Percentiles rank a stretch among this genome's conserved stretches.
Evolutionary conservation across 2,888 invertebrate genomes (phyloP).

Genomic region (Syrphus vitripennis): DNA sequence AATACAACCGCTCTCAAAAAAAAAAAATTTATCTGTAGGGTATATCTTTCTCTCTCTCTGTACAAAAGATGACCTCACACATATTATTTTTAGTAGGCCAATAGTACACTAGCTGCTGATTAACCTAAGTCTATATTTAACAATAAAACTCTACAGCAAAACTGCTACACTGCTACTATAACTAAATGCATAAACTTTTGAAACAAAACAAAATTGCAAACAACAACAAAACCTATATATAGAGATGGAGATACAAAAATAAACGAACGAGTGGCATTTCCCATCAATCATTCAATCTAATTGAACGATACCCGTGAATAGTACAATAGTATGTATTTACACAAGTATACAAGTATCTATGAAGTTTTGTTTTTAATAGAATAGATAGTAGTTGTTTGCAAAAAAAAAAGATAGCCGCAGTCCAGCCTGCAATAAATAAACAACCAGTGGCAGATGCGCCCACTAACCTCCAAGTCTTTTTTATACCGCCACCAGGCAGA

Average conservation of each 20-base stretch:
- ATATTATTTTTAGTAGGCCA: conserved; percentile 52
- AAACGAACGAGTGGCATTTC: conserved; percentile 57
- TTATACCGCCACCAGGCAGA: conserved; percentile 40
- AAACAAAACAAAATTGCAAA: conserved; percentile 30
- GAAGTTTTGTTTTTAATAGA: conserved; percentile 19
- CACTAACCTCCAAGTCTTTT: conserved; percentile 42
- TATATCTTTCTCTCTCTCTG: background rate
- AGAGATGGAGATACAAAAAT: conserved; percentile 45
- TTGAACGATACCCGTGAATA: conserved; percentile 54
- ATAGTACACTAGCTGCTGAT: conserved; percentile 5
- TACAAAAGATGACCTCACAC: conserved; percentile 54
- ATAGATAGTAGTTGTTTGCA: conserved; percentile 14
- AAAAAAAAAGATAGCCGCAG: conserved; percentile 8
- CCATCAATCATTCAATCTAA: conserved; percentile 71
- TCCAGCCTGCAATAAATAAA: conserved; percentile 22
- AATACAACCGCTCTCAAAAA: background rate
- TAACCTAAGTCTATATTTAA: background rate
- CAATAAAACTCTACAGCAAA: conserved; percentile 4
- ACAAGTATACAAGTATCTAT: conserved; percentile 3
- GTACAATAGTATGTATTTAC: conserved; percentile 12
- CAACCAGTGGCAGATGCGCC: conserved; percentile 65
- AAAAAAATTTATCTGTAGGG: background rate
- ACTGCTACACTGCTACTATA: background rate
- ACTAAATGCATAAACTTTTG: conserved; percentile 42
- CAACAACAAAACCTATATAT: background rate